phyloP scores from a whole-genome alignment of 2,113 vertebrate species.

The Aspidoscelis tigris region DNA sequence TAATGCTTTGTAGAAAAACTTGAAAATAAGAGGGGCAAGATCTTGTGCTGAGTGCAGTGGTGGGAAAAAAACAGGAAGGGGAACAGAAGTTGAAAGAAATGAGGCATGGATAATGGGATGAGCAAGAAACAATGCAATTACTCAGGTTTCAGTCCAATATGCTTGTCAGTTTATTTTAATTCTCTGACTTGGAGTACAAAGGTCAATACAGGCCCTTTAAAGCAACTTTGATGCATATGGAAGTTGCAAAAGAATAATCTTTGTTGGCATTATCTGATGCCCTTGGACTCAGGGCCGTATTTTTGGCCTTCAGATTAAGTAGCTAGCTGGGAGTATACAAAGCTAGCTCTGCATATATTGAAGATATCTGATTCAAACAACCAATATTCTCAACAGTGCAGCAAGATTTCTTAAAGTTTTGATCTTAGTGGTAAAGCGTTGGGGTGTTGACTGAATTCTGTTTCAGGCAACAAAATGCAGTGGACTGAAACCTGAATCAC shows the following conservation, averaged over 20 bases:
- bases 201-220: slow-evolving; percentile 39
- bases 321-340: background rate
- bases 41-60: background rate
- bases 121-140: background rate
- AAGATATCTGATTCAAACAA: background rate
- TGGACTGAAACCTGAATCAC: no score
- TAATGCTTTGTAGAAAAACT: background rate
- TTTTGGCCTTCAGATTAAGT: background rate
- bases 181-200: slow-evolving; percentile 42
- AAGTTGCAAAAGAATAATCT: slow-evolving; percentile 35
- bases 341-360: background rate
- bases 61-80: background rate
- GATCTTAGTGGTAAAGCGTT: no score
- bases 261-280: slow-evolving; percentile 21
- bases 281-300: background rate
- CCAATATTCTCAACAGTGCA: no score
- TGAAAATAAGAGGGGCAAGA: background rate
- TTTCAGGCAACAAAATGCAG: no score
- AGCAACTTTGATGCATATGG: slow-evolving; percentile 28
- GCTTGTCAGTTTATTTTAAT: background rate
- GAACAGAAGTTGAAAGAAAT: background rate
- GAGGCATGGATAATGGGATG: background rate
- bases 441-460: no score
- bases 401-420: no score
- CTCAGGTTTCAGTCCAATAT: slow-evolving; percentile 29